These are phyloP conservation scores for Nerophis ophidion DNA, from an alignment of 2,113 vertebrate species.

Conservation along the genomic window DNA sequence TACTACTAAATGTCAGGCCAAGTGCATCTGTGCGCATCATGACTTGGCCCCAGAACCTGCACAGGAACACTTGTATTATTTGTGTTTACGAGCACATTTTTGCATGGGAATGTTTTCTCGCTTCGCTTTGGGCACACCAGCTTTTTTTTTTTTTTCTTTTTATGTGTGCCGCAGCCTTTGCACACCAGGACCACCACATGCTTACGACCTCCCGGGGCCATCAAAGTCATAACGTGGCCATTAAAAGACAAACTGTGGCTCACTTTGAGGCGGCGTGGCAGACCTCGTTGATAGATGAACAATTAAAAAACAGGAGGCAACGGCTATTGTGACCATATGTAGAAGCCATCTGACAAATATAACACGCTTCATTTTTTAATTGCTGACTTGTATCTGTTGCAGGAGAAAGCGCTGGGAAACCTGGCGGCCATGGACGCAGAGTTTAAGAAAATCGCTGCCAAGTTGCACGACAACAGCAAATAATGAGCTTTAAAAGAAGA, in stretches of 20 bases:
- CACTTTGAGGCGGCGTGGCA: background rate
- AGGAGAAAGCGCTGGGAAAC: slow-evolving; percentile 85
- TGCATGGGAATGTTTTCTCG: no score
- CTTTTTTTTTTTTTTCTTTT: background rate
- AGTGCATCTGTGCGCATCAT: slow-evolving; percentile 23
- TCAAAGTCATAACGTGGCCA: slow-evolving; percentile 22
- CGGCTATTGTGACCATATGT: background rate
- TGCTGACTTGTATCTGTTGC: slow-evolving; percentile 16
- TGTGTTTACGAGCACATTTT: background rate
- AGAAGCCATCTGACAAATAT: background rate
- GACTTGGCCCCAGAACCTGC: background rate
- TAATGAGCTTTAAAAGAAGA: slow-evolving; percentile 23
- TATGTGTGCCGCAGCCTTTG: slow-evolving; percentile 30
- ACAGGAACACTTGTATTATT: background rate
- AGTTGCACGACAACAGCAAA: slow-evolving; percentile 71
- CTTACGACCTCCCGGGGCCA: slow-evolving; percentile 22
- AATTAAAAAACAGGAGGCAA: slow-evolving; percentile 1
- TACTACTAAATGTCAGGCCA: slow-evolving; percentile 16
- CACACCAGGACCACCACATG: slow-evolving; percentile 5
- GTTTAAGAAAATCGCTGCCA: slow-evolving; percentile 84
- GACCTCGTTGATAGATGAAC: background rate
- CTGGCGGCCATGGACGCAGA: slow-evolving; percentile 86
- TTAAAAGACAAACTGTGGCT: slow-evolving; percentile 13
- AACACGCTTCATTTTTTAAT: background rate
- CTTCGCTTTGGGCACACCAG: background rate